A percentile compares a stretch with the other conserved stretches of the same genome.
These are phyloP conservation scores for Hestina assimilis DNA, from an alignment of 1,140 invertebrate genomes.

Conservation along the genomic window DNA sequence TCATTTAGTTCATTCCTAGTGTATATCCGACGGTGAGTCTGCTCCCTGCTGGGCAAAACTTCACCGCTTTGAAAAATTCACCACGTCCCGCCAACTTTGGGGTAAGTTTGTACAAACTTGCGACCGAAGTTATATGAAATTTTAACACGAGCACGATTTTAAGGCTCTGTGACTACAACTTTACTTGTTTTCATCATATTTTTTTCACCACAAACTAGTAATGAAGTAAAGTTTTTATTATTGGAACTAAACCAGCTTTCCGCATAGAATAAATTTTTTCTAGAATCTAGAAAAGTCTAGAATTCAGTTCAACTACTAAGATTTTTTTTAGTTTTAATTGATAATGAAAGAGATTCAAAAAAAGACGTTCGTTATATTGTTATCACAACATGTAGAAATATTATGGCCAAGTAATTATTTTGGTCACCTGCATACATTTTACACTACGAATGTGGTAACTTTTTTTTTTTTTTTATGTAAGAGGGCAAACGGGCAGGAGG, in stretches of 20 bases:
- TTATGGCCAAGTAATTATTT: no score
- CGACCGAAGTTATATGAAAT: constrained; percentile 36
- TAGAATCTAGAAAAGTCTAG: no score
- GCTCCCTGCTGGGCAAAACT: constrained; percentile 5
- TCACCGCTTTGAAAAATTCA: constrained; percentile 33
- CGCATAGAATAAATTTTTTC: no score
- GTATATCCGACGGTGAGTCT: background rate
- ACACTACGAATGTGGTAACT: no score
- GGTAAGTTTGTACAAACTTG: constrained; percentile 32
- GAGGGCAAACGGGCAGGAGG: no score
- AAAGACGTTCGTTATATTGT: no score
- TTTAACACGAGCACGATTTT: constrained; percentile 20
- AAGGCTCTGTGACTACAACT: background rate
- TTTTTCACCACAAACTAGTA: background rate
- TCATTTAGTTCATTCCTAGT: background rate
- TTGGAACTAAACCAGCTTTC: background rate
- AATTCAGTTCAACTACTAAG: no score
- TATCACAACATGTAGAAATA: no score
- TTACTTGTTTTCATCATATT: background rate
- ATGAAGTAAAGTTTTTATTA: background rate
- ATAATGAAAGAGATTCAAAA: no score
- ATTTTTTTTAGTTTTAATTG: no score
- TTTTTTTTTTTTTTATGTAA: no score
- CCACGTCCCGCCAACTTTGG: constrained; percentile 30
- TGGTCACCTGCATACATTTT: no score